phyloP scores from a whole-genome alignment of 2,113 vertebrate genomes.

The Syngnathoides biaculeatus region DNA sequence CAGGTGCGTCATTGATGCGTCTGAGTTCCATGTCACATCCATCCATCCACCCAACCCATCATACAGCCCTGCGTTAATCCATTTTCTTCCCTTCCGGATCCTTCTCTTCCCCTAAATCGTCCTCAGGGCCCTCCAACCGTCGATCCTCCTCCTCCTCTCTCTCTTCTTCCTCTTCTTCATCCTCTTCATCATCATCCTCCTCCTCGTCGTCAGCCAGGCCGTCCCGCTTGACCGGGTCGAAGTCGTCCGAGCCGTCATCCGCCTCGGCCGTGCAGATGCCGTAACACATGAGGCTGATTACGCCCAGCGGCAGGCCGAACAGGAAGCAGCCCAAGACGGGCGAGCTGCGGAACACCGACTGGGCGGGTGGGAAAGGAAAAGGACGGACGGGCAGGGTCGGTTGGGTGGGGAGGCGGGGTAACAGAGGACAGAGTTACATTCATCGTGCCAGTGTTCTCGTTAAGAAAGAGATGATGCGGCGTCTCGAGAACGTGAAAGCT shows the following conservation, averaged over 20 bases:
- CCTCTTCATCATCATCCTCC: conserved; percentile 72
- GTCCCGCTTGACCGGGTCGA: conserved; percentile 78
- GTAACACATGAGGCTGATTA: conserved; percentile 99
- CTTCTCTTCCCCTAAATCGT: conserved; percentile 70
- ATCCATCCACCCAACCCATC: conserved; percentile 15
- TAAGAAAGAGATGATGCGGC: background rate
- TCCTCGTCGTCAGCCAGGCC: conserved; percentile 77
- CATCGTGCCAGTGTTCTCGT: background rate
- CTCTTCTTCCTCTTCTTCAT: background rate
- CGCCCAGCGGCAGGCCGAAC: conserved; percentile 92
- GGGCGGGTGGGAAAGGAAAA: conserved; percentile 35
- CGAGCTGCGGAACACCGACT: conserved; percentile 97
- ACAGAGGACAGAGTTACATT: background rate
- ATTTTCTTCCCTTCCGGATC: conserved; percentile 69
- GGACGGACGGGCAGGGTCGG: conserved; percentile 10
- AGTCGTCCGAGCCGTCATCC: conserved; percentile 77
- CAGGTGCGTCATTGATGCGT: conserved; percentile 26
- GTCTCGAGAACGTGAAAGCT: background rate
- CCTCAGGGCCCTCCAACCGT: conserved; percentile 68
- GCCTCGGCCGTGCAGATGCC: conserved; percentile 94
- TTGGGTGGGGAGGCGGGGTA: background rate
- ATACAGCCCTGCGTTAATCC: conserved; percentile 67
- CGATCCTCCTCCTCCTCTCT: conserved; percentile 44
- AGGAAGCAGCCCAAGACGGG: conserved; percentile 95
- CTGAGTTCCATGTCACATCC: conserved; percentile 61